Evolutionary conservation across 37 sponge, comb jelly and placozoan genomes (phyloP).

Genomic region (Diacarnus erythraeanus): DNA sequence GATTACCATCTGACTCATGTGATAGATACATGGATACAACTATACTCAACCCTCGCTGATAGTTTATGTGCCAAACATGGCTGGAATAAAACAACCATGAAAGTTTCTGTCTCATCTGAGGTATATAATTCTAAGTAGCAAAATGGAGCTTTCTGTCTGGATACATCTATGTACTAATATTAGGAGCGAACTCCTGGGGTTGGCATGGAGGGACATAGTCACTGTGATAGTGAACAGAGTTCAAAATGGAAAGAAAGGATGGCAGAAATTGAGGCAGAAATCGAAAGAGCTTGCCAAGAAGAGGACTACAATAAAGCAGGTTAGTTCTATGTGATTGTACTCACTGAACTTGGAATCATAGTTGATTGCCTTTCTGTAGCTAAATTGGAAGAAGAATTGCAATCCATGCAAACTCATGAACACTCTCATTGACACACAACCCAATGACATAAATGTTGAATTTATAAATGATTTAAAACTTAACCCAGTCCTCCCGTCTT

Average conservation of each 20-base stretch:
- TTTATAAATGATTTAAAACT: neutral
- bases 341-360: neutral
- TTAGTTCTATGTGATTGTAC: neutral
- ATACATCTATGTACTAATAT: neutral
- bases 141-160: neutral
- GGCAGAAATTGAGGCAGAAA: conserved; percentile 24
- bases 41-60: conserved; percentile 2
- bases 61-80: conserved; percentile 40
- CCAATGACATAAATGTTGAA: neutral
- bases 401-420: neutral
- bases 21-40: neutral
- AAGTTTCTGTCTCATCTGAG: neutral
- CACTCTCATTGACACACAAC: neutral
- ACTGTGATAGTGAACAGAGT: neutral
- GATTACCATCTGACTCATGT: neutral
- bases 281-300: conserved; percentile 31
- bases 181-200: conserved; percentile 58
- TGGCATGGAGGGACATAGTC: conserved; percentile 10
- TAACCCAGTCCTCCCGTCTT: neutral
- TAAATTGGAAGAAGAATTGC: conserved; percentile 43
- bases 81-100: neutral
- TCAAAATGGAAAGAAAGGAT: conserved; percentile 11
- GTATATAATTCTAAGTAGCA: neutral
- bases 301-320: conserved; percentile 62
- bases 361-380: neutral